Base-by-base conservation (phyloP, 2,888 invertebrate species). In the Mactromeris polynyma region DNA sequence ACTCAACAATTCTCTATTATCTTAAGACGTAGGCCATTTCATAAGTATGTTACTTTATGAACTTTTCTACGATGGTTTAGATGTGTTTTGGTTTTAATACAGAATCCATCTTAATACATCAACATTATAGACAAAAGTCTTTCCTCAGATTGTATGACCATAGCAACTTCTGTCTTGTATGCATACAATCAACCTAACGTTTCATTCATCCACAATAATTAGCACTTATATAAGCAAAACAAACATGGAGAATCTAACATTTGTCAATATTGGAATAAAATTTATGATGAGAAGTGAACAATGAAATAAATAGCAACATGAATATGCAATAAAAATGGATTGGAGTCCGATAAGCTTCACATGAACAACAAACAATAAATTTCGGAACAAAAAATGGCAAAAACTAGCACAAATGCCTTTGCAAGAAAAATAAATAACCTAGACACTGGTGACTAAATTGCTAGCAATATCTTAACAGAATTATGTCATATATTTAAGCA, bases 261-360 rank as follows among this genome's bases (percentile, higher is more conserved):
- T 73, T 73, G 73, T 73, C 73, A 73, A 73, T 26, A 73, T 73
- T 73, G 73, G 83, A 83, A 83, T 83, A 69, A 73, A 73, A 26
- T 46, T 73, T 42, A 31, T 26, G 69, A 82, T 82, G 82, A 82
- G 31, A 42, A 14, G 46, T 78, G 78, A 26, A 38, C 36, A 78
- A 84, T 84, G 84, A 84, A 84, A 84, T 84, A 84, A 84, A 84
- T 84, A 84, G 40, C 84, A 73, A 17, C n/a, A 84, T 84, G 84
- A 33, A 78, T 36, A 84, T 84, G 84, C 77, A 77, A 36, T 36
- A 73, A 73, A n/a, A 17, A 33, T 73, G 73, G 73, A 73, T 73
- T 69, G 17, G 17, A 36, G 36, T 73, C 73, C 14, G 58, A 58
- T 33, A 73, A 73, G 73, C 73, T 33, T 36, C 6, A 33, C 33